A percentile compares a stretch with the other conserved stretches of the same genome.
Conservation (phyloP, 2,888 invertebrate genomes). For the Beris morrisii region DNA sequence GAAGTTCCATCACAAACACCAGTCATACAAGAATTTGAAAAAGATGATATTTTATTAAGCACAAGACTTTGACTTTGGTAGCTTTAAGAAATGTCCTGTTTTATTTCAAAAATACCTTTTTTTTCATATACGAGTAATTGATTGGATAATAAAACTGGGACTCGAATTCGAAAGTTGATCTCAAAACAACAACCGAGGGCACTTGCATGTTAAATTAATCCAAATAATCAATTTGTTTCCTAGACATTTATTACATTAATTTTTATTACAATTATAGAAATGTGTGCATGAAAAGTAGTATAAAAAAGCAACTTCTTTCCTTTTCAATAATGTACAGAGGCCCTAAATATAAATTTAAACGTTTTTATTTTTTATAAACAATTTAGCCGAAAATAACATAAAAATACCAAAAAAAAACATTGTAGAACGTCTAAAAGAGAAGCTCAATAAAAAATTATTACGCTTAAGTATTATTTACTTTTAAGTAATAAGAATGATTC, state of each 20-base stretch:
- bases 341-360: conserved; percentile 8
- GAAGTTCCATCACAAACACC: conserved; percentile 8
- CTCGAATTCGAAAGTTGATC: too few species aligned
- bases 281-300: too few species aligned
- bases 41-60: conserved; percentile 29
- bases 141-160: too few species aligned
- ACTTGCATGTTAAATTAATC: too few species aligned
- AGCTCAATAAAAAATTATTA: not conserved
- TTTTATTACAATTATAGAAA: too few species aligned
- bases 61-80: conserved; percentile 14
- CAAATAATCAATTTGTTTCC: too few species aligned
- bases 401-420: not conserved
- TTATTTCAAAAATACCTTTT: too few species aligned
- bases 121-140: too few species aligned
- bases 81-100: too few species aligned
- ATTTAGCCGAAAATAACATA: not conserved
- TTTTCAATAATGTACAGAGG: conserved; percentile 28
- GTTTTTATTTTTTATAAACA: conserved; percentile 3
- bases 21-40: conserved; percentile 17
- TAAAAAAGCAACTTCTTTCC: too few species aligned
- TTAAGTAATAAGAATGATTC: conserved; percentile 16
- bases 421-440: not conserved
- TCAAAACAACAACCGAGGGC: too few species aligned
- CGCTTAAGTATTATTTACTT: not conserved
- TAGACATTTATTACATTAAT: too few species aligned